A percentile compares a stretch with the other conserved stretches of the same genome.
phyloP scores from a whole-genome alignment of 2,888 invertebrate species.

The Caenorhabditis plicata region DNA sequence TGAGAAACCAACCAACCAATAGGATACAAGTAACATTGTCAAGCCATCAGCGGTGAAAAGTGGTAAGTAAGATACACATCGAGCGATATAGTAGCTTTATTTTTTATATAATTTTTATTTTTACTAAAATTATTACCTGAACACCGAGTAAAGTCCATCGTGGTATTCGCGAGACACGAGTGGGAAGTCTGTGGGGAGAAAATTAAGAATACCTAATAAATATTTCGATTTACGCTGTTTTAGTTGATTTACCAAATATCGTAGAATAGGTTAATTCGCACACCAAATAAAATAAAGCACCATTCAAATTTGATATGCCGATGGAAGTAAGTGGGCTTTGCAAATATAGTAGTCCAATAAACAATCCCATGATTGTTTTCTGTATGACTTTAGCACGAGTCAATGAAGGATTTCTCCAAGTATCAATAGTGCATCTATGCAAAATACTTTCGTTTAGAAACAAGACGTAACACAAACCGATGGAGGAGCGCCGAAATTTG shows the following conservation, averaged over 20 bases:
- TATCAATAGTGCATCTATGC: constrained; percentile 53
- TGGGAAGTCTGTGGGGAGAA: constrained; percentile 85
- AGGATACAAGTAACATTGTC: constrained; percentile 80
- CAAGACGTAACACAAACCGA: background rate
- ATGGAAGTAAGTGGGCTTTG: constrained; percentile 70
- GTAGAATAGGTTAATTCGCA: constrained; percentile 75
- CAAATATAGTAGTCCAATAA: constrained; percentile 82
- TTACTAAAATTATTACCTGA: constrained; percentile 7
- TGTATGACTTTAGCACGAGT: constrained; percentile 61
- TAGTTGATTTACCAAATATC: constrained; percentile 73
- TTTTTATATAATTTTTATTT: background rate
- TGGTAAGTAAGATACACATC: constrained; percentile 58
- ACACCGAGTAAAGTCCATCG: constrained; percentile 82
- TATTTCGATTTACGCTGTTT: background rate
- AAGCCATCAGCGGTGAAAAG: constrained; percentile 74
- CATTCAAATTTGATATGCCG: constrained; percentile 93
- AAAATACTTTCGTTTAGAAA: background rate
- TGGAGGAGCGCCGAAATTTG: constrained; percentile 38
- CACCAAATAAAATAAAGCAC: constrained; percentile 82
- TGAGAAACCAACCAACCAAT: constrained; percentile 80
- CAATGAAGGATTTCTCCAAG: constrained; percentile 59
- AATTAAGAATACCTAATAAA: constrained; percentile 76
- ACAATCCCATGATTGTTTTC: constrained; percentile 63
- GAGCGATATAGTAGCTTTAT: constrained; percentile 55
- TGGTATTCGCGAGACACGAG: constrained; percentile 86